These are phyloP conservation scores for Austrolebias charrua DNA, from an alignment of 2,797 vertebrate genomes.

Conservation along the genomic window DNA sequence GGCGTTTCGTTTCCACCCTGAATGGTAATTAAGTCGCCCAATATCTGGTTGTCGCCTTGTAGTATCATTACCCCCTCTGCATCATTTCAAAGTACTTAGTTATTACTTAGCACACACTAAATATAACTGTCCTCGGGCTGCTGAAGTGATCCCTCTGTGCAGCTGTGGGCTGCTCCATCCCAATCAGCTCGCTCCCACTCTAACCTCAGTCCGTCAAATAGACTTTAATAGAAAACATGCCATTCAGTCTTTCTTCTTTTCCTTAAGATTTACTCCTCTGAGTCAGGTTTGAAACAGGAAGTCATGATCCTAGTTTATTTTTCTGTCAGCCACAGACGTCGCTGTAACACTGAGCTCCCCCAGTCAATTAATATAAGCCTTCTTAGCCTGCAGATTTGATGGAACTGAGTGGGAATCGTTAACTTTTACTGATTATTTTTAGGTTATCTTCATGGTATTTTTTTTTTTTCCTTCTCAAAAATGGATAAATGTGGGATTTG, in stretches of 20 bases:
- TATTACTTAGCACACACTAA: conserved; percentile 81
- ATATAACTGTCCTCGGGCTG: conserved; percentile 74
- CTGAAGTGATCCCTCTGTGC: conserved; percentile 50
- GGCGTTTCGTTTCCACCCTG: conserved; percentile 59
- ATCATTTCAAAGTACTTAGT: conserved; percentile 74
- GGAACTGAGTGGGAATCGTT: conserved; percentile 46
- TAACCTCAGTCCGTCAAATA: conserved; percentile 51
- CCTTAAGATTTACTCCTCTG: conserved; percentile 52
- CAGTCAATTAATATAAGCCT: conserved; percentile 66
- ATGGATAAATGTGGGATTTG: conserved; percentile 30
- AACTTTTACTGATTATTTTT: conserved; percentile 57
- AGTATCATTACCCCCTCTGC: conserved; percentile 76
- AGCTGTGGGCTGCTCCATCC: conserved; percentile 71
- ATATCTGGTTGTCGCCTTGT: conserved; percentile 75
- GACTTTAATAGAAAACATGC: conserved; percentile 65
- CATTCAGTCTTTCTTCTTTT: conserved; percentile 41
- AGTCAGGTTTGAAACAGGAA: conserved; percentile 43
- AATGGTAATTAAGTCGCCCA: conserved; percentile 75
- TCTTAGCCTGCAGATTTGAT: conserved; percentile 49
- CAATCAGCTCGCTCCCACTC: conserved; percentile 46
- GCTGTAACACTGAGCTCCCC: conserved; percentile 34
- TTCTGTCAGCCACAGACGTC: conserved; percentile 45
- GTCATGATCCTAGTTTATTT: conserved; percentile 59
- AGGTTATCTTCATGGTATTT: conserved; percentile 16
- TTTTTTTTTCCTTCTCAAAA: conserved; percentile 1